These are phyloP conservation scores for Noctilio leporinus DNA, from an alignment of 2,113 vertebrate species.

Conservation along the genomic window DNA sequence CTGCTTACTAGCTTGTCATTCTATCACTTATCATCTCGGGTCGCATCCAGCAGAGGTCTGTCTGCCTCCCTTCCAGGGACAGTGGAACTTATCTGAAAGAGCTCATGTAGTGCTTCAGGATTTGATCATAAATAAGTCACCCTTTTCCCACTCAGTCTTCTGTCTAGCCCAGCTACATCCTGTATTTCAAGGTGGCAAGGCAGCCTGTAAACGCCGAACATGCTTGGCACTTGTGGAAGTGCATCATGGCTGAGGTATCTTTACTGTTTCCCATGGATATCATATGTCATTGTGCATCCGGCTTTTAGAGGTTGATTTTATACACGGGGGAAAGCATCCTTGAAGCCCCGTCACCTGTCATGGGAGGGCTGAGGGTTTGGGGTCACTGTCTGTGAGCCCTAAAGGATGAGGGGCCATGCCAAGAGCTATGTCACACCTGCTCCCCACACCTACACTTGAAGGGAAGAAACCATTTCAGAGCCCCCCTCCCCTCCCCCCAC, in stretches of 20 bases:
- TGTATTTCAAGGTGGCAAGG: background rate
- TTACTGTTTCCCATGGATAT: background rate
- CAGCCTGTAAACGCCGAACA: background rate
- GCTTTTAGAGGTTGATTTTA: background rate
- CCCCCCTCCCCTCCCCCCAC: accelerated
- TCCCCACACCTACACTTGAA: too few species aligned
- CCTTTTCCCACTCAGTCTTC: background rate
- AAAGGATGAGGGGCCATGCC: background rate
- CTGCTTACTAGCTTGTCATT: background rate
- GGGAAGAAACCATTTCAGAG: background rate
- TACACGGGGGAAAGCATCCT: background rate
- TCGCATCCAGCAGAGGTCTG: background rate
- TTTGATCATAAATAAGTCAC: background rate
- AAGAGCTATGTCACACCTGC: background rate
- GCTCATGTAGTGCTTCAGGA: background rate
- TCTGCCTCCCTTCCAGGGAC: background rate
- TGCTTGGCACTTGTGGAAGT: background rate
- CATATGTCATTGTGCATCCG: background rate
- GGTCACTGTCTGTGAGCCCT: background rate
- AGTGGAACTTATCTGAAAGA: background rate
- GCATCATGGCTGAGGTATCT: background rate
- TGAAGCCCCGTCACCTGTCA: background rate
- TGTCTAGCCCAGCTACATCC: background rate
- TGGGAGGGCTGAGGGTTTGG: background rate
- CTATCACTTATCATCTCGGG: too few species aligned